Base-by-base conservation (phyloP, 2,888 invertebrate genomes). In the Steinernema carpocapsae region DNA sequence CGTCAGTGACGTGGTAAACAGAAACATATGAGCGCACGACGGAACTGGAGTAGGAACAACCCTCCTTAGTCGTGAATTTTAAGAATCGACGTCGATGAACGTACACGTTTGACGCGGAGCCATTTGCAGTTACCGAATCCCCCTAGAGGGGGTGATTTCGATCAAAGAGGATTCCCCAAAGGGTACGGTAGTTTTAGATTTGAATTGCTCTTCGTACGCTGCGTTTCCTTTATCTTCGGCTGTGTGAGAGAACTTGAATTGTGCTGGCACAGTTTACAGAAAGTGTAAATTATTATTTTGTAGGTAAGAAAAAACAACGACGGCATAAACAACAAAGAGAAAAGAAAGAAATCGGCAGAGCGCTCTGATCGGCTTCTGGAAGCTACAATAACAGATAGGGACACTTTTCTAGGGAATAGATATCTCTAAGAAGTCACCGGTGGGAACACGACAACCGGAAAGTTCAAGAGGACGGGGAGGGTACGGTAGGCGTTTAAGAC, bases 251-350 rank as follows among this genome's bases (percentile, higher is more conserved):
- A n/a, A n/a, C n/a, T n/a, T n/a, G n/a, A n/a, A n/a, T n/a, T n/a
- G n/a, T n/a, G n/a, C n/a, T n/a, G n/a, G n/a, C n/a, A n/a, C n/a
- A n/a, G n/a, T n/a, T n/a, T n/a, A n/a, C 48, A 48, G 48, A 48
- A 19, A n/a, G 48, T 48, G 3, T 48, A 48, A 48, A 64, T 64
- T 64, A 64, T 64, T 64, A 26, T 56, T 64, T 64, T 14, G 37
- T 37, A 37, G 37, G 29, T 64, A 29, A 32, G 32, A 32, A 64
- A 37, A 64, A 64, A 29, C 64, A 64, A 64, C 64, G 64, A 64
- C 64, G 64, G 37, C 64, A 64, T 64, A 64, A 64, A 64, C 64
- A 64, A 64, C 64, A 37, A 64, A 32, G 64, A 32, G 26, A 56
- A 56, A 32, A 64, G 64, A 32, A 64, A 32, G 29, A n/a, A 64